Base-by-base conservation (phyloP, 1,140 invertebrate genomes). In the Temnothorax longispinosus region DNA sequence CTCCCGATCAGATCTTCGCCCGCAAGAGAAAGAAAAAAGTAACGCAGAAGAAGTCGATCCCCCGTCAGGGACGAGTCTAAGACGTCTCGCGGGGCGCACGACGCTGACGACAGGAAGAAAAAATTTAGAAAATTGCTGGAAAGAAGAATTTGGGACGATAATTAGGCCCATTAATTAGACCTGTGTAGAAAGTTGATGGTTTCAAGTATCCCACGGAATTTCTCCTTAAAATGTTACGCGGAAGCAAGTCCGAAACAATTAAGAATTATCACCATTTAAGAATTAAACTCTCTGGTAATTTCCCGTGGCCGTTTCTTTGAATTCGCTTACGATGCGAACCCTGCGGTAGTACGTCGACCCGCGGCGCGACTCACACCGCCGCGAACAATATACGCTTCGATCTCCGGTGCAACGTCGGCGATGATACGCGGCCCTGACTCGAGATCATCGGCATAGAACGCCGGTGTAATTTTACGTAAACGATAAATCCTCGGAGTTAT, bases 401-500 rank as follows among this genome's bases (percentile, higher is more conserved):
- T 58, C 65, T 80, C 18, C 47, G 27, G 58, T 10, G 41, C 38
- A 32, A 47, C 56, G 47, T 21, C 4, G 32, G 35, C 10, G 44
- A 38, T 18, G 75, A 35, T 38, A 27, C 41, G 41, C 44, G 60
- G 74, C 18, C 56, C 54, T 35, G 47, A 13, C 62, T n/a, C 21
- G 67, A n/a, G 62, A 65, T 52, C 77, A 27, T 38, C 62, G 44
- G 44, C 11, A 52, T 11, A 65, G 18, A 50, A 82, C 52, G 15
- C 67, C 27, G 52, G 27, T 38, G 54, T 62, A 74, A 60, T 62
- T 84, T 47, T 15, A 11, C 65, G 78, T 47, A 47, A 58, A 84
- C 69, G 69, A 84, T 84, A 84, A 84, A 84, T 84, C 80, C 18
- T 84, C 80, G 32, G 32, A 50, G 80, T 62, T 84, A 84, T 35